Base-by-base conservation (phyloP, 2,888 invertebrate genomes). In the Mycalesis mineus region DNA sequence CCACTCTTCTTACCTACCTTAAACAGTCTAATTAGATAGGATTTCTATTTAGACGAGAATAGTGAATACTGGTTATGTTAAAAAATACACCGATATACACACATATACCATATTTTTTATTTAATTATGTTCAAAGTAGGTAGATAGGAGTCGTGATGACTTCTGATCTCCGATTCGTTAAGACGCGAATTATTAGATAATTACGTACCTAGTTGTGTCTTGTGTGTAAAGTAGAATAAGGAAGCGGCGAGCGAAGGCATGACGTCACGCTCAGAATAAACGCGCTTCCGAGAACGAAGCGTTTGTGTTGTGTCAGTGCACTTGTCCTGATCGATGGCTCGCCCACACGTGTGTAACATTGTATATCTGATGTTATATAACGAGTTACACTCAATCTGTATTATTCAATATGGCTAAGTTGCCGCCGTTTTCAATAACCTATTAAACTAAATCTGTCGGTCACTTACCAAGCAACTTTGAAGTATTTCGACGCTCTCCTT, bases 221-320 rank as follows among this genome's bases (percentile, higher is more conserved):
- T 60, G 39, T 52, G 50, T 52, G 52, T 36, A 53, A 57, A 60
- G 54, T 57, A 57, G 54, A 57, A 55, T 54, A 55, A 63, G 64
- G 61, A 63, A 64, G 61, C 49, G 47, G 47, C 53, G 50, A 61
- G 56, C 51, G 17, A 55, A 60, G 56, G 53, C 49, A 45, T 86
- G 84, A 86, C 86, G 87, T 87, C 86, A 86, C 75, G 73, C 72
- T 74, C 83, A 71, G 73, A 87, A 86, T 88, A 87, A 86, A 86
- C 83, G 78, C 76, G 76, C 76, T 87, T 86, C 88, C 68, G 73
- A 84, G 86, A 87, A 87, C 72, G 71, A 74, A 78, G 78, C 75
- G 78, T 79, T 79, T 65, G 77, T 77, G 82, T 79, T 65, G 77
- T 77, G 82, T 79, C 77, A 77, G 80, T 83, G 82, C 83, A 84